Evolutionary conservation across 2,797 vertebrate species (phyloP).

Genomic region (Columba guinea): DNA sequence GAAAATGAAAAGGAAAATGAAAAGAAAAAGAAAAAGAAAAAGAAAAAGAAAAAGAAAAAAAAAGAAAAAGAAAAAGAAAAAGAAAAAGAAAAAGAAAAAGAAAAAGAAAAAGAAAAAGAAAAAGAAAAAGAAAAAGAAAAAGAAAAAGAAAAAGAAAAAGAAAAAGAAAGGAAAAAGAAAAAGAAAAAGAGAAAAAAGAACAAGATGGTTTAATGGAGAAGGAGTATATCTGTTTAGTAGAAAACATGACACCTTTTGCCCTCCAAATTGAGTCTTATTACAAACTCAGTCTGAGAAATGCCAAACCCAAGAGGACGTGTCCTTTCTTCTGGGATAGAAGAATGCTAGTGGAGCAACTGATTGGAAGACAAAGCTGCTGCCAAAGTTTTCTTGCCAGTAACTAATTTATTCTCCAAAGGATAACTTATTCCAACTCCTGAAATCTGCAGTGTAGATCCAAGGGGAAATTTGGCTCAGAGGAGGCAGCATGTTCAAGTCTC

Average conservation of each 20-base stretch:
- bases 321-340: neutral
- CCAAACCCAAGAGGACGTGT: neutral
- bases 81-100: neutral
- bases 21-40: neutral
- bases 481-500: neutral
- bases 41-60: neutral
- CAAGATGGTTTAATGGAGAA: neutral
- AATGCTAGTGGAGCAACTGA: constrained; percentile 18
- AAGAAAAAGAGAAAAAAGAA: neutral
- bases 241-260: neutral
- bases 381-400: constrained; percentile 56
- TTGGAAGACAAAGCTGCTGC: constrained; percentile 23
- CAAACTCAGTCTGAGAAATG: neutral
- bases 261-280: neutral
- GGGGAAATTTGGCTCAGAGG: constrained; percentile 11
- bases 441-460: constrained; percentile 24
- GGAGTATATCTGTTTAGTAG: neutral
- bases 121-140: neutral
- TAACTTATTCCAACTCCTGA: constrained; percentile 32
- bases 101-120: neutral
- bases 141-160: neutral
- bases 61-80: neutral
- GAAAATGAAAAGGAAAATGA: no score
- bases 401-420: constrained; percentile 51
- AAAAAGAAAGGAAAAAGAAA: neutral